Evolutionary conservation across 2,113 vertebrate genomes (phyloP), one percentile per base, ranked within the genome.

Genomic region (Neolamprologus hecqui): DNA sequence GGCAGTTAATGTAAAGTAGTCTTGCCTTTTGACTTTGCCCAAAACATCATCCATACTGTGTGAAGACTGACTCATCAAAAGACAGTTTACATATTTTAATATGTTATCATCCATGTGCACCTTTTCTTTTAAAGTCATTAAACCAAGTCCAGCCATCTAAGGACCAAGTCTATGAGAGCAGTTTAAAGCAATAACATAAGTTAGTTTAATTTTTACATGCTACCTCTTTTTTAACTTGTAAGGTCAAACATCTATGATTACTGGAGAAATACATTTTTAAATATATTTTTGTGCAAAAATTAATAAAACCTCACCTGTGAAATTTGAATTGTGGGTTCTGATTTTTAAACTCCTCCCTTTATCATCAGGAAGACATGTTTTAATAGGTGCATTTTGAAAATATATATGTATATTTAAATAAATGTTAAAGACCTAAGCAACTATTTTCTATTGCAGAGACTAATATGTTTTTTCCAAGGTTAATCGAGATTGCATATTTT

Each of bases 1-100:
- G 92, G 60, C 5, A 82, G 84, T 21, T 90, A 58, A 90, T 86
- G 10, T 7, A 33, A 90, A 83, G 14, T 8, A 58, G 42, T 40
- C 17, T 70, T 6, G 26, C 5, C 55, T 28, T 73, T 35, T 80
- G 58, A 31, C 2, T 60, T 68, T 85, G 86, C 37, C 12, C 12
- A 37, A 47, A 37, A 77, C 31, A 47, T 57, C 35, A 9, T 51
- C 54, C 31, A 7, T 10, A 9, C 13, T 28, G 21, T 68, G 45
- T 77, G 5, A 81, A 85, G 14, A 86, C 47, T 54, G 26, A 47
- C 37, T 53, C 33, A 37, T 37, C 15, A 23, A 47, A 9, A 51
- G 11, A 8, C 40, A 37, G 47, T 65, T 87, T 70, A 4, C 55
- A 60, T 51, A 77, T 51, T 31, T 77, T 77, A 33, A n/a, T 51